Evolutionary conservation across 2,888 invertebrate genomes (phyloP), one percentile per base, ranked within the genome.

Genomic region (Hybos culiciformis): DNA sequence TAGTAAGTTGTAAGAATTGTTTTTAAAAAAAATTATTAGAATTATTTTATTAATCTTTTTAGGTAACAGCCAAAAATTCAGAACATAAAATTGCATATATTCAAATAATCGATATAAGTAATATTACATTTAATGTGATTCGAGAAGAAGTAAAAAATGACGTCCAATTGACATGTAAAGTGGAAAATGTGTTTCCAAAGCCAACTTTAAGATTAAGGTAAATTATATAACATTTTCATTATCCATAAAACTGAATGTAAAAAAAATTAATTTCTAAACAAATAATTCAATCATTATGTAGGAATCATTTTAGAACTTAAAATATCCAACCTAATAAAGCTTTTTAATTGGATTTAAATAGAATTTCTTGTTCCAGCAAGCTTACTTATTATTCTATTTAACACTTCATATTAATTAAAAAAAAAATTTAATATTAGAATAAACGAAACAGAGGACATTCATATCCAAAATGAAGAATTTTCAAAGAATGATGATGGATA

Each of bases 171-270:
- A 36, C n/a, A 36, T 36, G 36, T 21, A n/a, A 8, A 5, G 20
- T 19, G 19, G 36, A 36, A 36, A 36, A 36, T 36, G 20, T 36
- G 5, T 36, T 11, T 21, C 36, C 36, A n/a, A 19, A 36, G 20
- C 36, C 36, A 36, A 36, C 19, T 20, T 36, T 36, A 21, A 36
- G 19, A 36, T 20, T 36, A 36, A 36, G 14, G 36, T 36, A n/a
- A 18, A 15, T n/a, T 17, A 12, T 19, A 19, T 36, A 19, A 6
- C 5, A 9, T n/a, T n/a, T n/a, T n/a, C 11, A 4, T 24, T 24
- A 8, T 24, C 11, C 6, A 8, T 24, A 8, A 8, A 24, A 24
- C 11, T 8, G 6, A 8, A 24, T 24, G 6, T 24, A 24, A 8
- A 24, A 24, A 24, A 24, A 8, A 24, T 8, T 24, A 24, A 8